A percentile compares a stretch with the other conserved stretches of the same genome.
Evolutionary conservation across 2,797 vertebrate species (phyloP).

Genomic region (Clarias fuscus): DNA sequence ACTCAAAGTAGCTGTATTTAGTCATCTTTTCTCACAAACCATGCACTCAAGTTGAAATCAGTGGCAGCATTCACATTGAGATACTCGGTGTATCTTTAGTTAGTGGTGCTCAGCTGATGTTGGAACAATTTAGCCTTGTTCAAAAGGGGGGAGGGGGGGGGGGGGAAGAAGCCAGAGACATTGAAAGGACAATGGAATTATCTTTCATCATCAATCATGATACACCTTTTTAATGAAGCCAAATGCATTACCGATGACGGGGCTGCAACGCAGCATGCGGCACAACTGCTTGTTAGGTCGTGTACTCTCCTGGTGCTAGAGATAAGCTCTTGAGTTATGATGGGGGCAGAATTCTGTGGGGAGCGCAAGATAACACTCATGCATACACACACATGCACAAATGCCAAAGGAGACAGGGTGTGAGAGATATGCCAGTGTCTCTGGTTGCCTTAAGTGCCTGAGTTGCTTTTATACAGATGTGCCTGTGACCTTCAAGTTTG

Average conservation of each 20-base stretch:
- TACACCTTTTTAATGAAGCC: conserved; percentile 54
- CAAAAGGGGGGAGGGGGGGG: background rate
- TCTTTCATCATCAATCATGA: conserved; percentile 53
- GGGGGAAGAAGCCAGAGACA: conserved; percentile 40
- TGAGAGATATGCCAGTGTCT: conserved; percentile 4
- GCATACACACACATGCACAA: background rate
- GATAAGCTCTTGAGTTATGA: conserved; percentile 45
- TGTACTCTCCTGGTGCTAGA: conserved; percentile 24
- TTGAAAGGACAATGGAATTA: conserved; percentile 56
- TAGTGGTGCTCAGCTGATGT: conserved; percentile 47
- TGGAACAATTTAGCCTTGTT: conserved; percentile 48
- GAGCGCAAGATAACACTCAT: conserved; percentile 11
- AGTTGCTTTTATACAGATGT: conserved; percentile 1
- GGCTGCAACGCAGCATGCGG: background rate
- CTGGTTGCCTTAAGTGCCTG: background rate
- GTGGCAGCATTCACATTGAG: conserved; percentile 49
- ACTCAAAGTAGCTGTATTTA: background rate
- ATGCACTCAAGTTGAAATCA: conserved; percentile 38
- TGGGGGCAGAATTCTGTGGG: conserved; percentile 11
- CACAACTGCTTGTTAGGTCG: conserved; percentile 37
- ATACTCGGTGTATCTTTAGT: conserved; percentile 49
- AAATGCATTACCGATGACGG: conserved; percentile 32
- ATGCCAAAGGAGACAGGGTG: conserved; percentile 11
- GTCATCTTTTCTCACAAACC: background rate
- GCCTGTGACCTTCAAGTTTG: conserved; percentile 34